A percentile compares a stretch with the other conserved stretches of the same genome.
Evolutionary conservation across 2,113 vertebrate genomes (phyloP).

Genomic region (Pan troglodytes): NHGRI_mPanTro3-v2.1_pri NC_072408.2:103930501-103931000

Average conservation of each 20-base stretch:
- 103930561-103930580: not conserved
- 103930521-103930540: not conserved
- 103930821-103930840: not conserved
- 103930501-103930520: slow-evolving; percentile 47
- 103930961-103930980: slow-evolving; percentile 52
- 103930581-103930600: not conserved
- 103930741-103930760: not conserved
- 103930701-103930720: not conserved
- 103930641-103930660: not conserved
- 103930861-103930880: slow-evolving; percentile 30
- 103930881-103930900: not conserved
- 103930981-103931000: slow-evolving; percentile 52
- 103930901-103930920: slow-evolving; percentile 38
- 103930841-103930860: not conserved
- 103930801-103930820: slow-evolving; percentile 24
- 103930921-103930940: not conserved
- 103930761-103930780: slow-evolving; percentile 2
- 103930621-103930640: not conserved
- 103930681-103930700: slow-evolving; percentile 5
- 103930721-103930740: slow-evolving; percentile 24
- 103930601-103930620: not conserved
- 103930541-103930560: not conserved
- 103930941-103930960: slow-evolving; percentile 37
- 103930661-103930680: not conserved
- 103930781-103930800: slow-evolving; percentile 21